Conservation (phyloP, 1,140 invertebrate species). For the Drepana arcuata region DNA sequence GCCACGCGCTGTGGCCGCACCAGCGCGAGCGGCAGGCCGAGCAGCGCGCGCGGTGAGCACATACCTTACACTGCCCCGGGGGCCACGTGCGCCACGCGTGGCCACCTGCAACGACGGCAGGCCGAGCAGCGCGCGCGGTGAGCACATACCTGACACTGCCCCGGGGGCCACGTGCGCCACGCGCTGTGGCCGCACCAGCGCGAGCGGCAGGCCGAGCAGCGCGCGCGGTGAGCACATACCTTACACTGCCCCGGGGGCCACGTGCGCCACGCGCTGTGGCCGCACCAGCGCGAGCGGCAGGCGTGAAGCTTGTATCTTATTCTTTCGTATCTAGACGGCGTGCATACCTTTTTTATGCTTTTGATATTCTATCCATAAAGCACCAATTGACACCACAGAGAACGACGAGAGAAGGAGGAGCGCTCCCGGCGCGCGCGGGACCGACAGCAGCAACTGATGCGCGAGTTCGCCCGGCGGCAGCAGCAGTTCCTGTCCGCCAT, state of each 20-base stretch:
- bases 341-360: too few species aligned
- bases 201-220: conserved; percentile 82
- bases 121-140: conserved; percentile 78
- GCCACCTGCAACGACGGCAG: conserved; percentile 85
- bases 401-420: conserved; percentile 84
- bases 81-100: conserved; percentile 79
- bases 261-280: conserved; percentile 82
- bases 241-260: conserved; percentile 26
- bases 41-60: conserved; percentile 71
- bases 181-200: conserved; percentile 84
- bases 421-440: conserved; percentile 88
- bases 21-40: conserved; percentile 84
- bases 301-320: too few species aligned
- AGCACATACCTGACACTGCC: not conserved
- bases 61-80: too few species aligned
- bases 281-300: conserved; percentile 82
- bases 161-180: conserved; percentile 72
- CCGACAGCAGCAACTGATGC: conserved; percentile 92
- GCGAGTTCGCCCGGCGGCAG: conserved; percentile 92
- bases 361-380: too few species aligned
- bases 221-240: conserved; percentile 58
- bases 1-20: conserved; percentile 82
- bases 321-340: too few species aligned
- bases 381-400: too few species aligned
- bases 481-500: conserved; percentile 92